phyloP scores from a whole-genome alignment of 2,113 vertebrate species.

The Ibidorhyncha struthersii region DNA sequence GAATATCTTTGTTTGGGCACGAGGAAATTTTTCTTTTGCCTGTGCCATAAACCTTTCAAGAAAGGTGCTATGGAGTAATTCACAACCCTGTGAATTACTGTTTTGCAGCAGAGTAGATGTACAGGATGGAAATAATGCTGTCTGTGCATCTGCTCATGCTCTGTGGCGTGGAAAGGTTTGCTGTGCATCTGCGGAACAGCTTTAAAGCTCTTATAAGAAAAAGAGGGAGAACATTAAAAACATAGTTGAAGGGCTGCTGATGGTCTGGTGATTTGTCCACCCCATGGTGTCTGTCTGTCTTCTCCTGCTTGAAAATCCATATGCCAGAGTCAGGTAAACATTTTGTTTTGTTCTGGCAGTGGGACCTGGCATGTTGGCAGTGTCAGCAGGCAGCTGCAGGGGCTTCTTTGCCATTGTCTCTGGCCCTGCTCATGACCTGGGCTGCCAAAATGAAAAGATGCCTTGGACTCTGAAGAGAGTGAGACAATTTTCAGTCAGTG shows the following conservation, averaged over 20 bases:
- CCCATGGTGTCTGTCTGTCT: neutral
- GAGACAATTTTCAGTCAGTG: neutral
- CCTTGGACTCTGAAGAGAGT: neutral
- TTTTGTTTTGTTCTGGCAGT: neutral
- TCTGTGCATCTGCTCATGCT: neutral
- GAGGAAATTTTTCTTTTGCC: constrained; percentile 25
- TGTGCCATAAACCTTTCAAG: constrained; percentile 32
- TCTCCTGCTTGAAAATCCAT: neutral
- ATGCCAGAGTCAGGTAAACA: neutral
- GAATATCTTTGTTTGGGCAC: constrained; percentile 5
- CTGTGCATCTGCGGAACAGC: neutral
- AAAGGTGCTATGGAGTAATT: neutral
- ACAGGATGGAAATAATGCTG: neutral
- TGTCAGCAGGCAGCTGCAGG: neutral
- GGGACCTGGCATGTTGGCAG: neutral
- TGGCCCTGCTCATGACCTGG: neutral
- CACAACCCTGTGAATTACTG: neutral
- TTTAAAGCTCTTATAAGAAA: neutral
- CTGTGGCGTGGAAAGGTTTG: neutral
- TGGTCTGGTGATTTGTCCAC: neutral
- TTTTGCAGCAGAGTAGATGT: neutral
- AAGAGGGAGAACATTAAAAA: neutral
- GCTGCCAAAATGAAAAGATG: neutral
- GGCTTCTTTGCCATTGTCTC: neutral
- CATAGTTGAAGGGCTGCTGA: neutral